These are phyloP conservation scores for Coelinius sp. DNA, from an alignment of 2,888 invertebrate species.

Conservation along the genomic window DNA sequence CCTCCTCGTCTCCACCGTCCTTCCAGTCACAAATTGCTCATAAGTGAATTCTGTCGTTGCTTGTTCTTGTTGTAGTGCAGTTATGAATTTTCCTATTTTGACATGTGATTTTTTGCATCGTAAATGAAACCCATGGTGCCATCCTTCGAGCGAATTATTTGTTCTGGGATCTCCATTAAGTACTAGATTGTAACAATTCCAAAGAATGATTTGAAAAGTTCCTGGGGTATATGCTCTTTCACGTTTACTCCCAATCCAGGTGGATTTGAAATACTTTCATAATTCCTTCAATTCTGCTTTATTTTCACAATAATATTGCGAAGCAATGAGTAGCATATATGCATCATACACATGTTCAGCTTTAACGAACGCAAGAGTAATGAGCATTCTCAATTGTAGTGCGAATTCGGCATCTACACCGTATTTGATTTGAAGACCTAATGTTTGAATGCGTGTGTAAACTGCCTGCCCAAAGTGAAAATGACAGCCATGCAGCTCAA, in stretches of 20 bases:
- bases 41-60: background rate
- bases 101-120: background rate
- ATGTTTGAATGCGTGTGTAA: constrained; percentile 21
- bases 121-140: background rate
- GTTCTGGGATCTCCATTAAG: constrained; percentile 21
- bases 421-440: constrained; percentile 13
- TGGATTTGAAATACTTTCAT: constrained; percentile 25
- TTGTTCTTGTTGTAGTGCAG: background rate
- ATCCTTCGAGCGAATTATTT: constrained; percentile 1
- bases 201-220: constrained; percentile 3
- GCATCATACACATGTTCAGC: constrained; percentile 2
- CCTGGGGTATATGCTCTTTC: constrained; percentile 9
- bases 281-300: background rate
- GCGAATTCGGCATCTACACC: constrained; percentile 14
- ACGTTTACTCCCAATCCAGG: constrained; percentile 25
- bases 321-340: constrained; percentile 11
- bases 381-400: constrained; percentile 25
- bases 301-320: constrained; percentile 20
- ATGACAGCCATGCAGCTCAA: background rate
- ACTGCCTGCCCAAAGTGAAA: constrained; percentile 29
- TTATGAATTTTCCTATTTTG: background rate
- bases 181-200: constrained; percentile 36
- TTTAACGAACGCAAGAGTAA: constrained; percentile 29
- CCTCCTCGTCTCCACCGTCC: background rate
- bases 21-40: background rate